Percentiles rank a stretch among this genome's conserved stretches.
These are phyloP conservation scores for Piprites chloris DNA, from an alignment of 2,113 vertebrate genomes.

Conservation along the genomic window DNA sequence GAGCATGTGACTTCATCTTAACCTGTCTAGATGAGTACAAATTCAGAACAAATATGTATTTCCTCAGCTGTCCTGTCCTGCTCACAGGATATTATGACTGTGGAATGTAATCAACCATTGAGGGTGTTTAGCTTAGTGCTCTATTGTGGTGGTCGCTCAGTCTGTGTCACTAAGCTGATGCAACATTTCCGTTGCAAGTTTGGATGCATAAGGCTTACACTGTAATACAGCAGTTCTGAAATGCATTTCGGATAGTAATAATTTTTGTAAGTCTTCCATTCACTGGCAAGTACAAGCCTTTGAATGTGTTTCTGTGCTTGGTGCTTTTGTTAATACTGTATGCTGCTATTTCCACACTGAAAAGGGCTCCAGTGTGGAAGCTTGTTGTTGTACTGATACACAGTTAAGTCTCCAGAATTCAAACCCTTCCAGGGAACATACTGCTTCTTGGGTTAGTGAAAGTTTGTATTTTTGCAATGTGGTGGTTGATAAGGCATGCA, in stretches of 20 bases:
- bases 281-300: not conserved
- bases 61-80: not conserved
- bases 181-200: not conserved
- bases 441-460: not conserved
- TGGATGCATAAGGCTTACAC: not conserved
- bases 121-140: not conserved
- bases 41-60: not conserved
- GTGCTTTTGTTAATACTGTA: not conserved
- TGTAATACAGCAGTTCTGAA: not conserved
- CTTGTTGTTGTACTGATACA: not conserved
- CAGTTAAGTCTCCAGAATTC: not conserved
- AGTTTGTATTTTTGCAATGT: not conserved
- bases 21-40: not conserved
- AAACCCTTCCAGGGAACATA: not conserved
- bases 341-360: not conserved
- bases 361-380: not conserved
- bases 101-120: not conserved
- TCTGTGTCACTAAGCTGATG: not conserved
- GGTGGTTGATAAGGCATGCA: not conserved
- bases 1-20: not conserved
- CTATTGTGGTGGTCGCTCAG: not conserved
- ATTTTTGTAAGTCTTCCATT: not conserved
- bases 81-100: not conserved
- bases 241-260: not conserved
- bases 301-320: not conserved